Evolutionary conservation across 2,888 invertebrate species (phyloP).

Genomic region (Papilio protenor): DNA sequence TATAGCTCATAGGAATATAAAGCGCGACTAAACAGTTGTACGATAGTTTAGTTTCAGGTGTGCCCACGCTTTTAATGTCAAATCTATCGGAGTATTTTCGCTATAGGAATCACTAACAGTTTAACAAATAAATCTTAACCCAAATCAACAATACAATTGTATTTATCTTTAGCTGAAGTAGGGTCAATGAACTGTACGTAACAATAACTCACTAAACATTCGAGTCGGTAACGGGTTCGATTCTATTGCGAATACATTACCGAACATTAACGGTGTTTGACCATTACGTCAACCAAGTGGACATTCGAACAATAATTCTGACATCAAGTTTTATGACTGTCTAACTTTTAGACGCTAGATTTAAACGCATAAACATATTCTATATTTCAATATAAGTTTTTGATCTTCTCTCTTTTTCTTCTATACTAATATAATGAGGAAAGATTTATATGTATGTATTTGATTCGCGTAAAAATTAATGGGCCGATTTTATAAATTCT

Average conservation of each 20-base stretch:
- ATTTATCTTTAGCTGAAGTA: background rate
- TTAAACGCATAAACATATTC: background rate
- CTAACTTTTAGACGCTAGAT: background rate
- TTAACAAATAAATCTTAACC: slow-evolving; percentile 3
- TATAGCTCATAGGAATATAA: too few relatives aligned
- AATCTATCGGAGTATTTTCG: background rate
- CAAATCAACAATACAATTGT: background rate
- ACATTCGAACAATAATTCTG: slow-evolving; percentile 32
- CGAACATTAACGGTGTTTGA: slow-evolving; percentile 37
- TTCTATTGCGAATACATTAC: slow-evolving; percentile 42
- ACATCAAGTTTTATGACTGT: slow-evolving; percentile 11
- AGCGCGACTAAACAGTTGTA: too few relatives aligned
- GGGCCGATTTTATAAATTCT: too few relatives aligned
- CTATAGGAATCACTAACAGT: background rate
- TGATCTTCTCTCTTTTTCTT: too few relatives aligned
- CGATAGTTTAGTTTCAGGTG: too few relatives aligned
- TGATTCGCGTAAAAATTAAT: too few relatives aligned
- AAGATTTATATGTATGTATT: too few relatives aligned
- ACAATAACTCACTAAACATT: slow-evolving; percentile 39
- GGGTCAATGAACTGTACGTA: slow-evolving; percentile 28
- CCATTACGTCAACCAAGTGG: slow-evolving; percentile 34
- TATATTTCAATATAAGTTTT: too few relatives aligned
- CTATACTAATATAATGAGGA: too few relatives aligned
- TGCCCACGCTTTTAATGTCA: too few relatives aligned
- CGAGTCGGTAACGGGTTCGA: slow-evolving; percentile 38